Evolutionary conservation across 1,140 invertebrate species (phyloP), one percentile per base, ranked within the genome.

Genomic region (Anoplolepis gracilipes): DNA sequence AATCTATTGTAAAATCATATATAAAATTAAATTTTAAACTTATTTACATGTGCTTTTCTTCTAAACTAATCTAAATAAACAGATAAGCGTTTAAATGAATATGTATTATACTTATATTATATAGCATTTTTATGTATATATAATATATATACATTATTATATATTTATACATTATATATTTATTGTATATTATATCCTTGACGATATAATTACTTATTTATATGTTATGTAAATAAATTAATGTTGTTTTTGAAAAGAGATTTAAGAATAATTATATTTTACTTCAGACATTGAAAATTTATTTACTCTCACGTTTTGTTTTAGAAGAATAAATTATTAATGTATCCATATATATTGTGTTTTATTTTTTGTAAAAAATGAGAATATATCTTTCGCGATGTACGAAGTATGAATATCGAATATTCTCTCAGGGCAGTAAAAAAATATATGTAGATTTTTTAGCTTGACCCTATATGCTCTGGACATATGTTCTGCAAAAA

Each of bases 201-300:
- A 73, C 8, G 0, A 65, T 85, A 76, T 57, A 49, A 22, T 55
- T 55, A 57, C n/a, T 59, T 70, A 84, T 73, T 86, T 55, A 64
- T 73, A 75, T 19, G 33, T 82, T 49, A 73, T 82, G 70, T 73
- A 86, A 59, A 84, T 86, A 84, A 75, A 84, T 61, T 49, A 84
- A 84, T 84, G 36, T 73, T 86, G 28, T 84, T 76, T 67, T 57
- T 77, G 4, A 25, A 61, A 72, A 69, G 49, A 76, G 13, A 39
- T 5, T 78, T 78, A 1, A 28, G 36, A 7, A 49, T 30, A 25
- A 67, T 49, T 33, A 1, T 70, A 53, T 39, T 81, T 16, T 61
- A 36, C 13, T 73, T n/a, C 8, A 61, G 16, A 28, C 25, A 61
- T 75, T 75, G 2, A 75, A 19, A 61, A 61, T 39, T 61, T 36